Evolutionary conservation across 2,888 invertebrate genomes (phyloP).

Genomic region (Rhorus exstirpatorius): DNA sequence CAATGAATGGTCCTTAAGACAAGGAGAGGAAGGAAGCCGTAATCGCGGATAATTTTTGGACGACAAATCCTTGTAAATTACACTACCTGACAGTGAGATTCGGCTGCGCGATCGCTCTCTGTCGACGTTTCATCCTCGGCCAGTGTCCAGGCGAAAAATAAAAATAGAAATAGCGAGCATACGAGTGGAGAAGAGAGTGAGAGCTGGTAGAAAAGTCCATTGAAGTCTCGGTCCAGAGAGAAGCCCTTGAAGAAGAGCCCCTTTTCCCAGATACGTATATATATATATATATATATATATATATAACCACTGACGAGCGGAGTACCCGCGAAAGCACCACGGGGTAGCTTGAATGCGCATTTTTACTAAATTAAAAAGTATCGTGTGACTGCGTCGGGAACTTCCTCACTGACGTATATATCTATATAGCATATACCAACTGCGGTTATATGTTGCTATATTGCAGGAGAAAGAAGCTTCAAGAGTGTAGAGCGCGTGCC

Average conservation of each 20-base stretch:
- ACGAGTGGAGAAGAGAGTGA: constrained; percentile 50
- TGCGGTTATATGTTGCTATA: constrained; percentile 57
- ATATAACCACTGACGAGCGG: constrained; percentile 19
- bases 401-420: constrained; percentile 63
- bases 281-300: neutral
- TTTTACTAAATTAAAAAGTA: constrained; percentile 86
- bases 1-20: too few species aligned
- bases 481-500: constrained; percentile 61
- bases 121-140: constrained; percentile 69
- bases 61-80: constrained; percentile 79
- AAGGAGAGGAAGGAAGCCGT: too few species aligned
- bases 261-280: constrained; percentile 48
- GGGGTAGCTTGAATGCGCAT: constrained; percentile 83
- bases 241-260: constrained; percentile 72
- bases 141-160: constrained; percentile 8
- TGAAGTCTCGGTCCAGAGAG: constrained; percentile 76
- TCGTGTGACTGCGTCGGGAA: constrained; percentile 84
- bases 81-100: constrained; percentile 69
- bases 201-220: constrained; percentile 73
- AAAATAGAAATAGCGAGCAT: constrained; percentile 24
- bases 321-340: constrained; percentile 74
- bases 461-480: constrained; percentile 50
- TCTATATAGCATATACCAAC: neutral
- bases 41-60: constrained; percentile 33
- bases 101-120: constrained; percentile 53